phyloP scores from a whole-genome alignment of 2,888 invertebrate species.

The Agrochola lychnidis region DNA sequence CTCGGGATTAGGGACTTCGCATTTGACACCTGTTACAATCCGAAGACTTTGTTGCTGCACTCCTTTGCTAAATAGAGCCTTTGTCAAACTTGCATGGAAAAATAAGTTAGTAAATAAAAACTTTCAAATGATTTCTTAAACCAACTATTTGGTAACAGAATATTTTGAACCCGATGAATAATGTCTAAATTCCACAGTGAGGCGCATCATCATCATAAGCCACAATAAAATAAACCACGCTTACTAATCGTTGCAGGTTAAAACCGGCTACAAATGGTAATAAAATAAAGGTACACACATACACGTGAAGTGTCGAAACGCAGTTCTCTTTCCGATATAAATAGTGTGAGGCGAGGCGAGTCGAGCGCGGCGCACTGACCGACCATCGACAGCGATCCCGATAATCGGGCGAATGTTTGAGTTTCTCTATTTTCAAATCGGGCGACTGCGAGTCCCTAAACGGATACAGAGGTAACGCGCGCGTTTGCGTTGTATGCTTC shows the following conservation, averaged over 20 bases:
- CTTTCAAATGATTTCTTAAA: constrained; percentile 1
- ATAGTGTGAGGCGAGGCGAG: constrained; percentile 87
- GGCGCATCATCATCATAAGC: constrained; percentile 82
- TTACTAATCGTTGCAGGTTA: constrained; percentile 87
- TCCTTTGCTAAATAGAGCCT: neutral
- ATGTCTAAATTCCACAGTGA: constrained; percentile 74
- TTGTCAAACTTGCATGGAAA: neutral
- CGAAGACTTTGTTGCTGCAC: constrained; percentile 5
- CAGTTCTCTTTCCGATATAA: constrained; percentile 88
- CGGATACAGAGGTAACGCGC: constrained; percentile 72
- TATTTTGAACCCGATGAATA: constrained; percentile 60
- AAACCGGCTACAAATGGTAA: constrained; percentile 90
- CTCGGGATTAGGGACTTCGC: constrained; percentile 26
- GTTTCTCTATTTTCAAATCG: constrained; percentile 90
- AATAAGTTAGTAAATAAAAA: neutral
- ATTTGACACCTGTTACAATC: constrained; percentile 36
- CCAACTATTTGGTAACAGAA: constrained; percentile 33
- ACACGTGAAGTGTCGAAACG: constrained; percentile 87
- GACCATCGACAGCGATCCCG: constrained; percentile 89
- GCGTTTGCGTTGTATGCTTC: constrained; percentile 76
- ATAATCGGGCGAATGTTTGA: constrained; percentile 88
- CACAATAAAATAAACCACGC: constrained; percentile 85
- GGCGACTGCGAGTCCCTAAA: constrained; percentile 76
- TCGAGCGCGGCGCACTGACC: constrained; percentile 84
- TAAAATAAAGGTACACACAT: constrained; percentile 87